Conservation (phyloP, 1,140 invertebrate species). For the Batillaria attramentaria region DNA sequence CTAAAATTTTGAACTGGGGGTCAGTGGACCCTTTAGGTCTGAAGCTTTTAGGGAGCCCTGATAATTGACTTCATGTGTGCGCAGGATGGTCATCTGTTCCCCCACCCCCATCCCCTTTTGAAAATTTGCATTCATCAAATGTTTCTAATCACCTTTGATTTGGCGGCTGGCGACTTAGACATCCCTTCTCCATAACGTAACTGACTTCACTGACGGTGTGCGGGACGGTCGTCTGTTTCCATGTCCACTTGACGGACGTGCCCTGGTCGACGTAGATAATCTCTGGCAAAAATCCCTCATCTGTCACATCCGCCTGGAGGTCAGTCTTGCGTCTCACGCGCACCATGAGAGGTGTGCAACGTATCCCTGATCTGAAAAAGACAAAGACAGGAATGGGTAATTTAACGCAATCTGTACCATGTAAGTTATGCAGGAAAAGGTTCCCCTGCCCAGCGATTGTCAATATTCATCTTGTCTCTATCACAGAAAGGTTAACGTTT, state of each 20-base stretch:
- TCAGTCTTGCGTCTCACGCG: slow-evolving; percentile 59
- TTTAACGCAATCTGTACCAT: not conserved
- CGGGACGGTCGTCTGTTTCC: slow-evolving; percentile 63
- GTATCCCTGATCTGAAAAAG: slow-evolving; percentile 57
- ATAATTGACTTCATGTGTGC: no score
- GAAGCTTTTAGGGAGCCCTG: no score
- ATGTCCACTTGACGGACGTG: slow-evolving; percentile 66
- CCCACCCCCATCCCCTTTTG: not conserved
- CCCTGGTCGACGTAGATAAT: slow-evolving; percentile 68
- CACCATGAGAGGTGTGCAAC: slow-evolving; percentile 64
- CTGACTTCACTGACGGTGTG: slow-evolving; percentile 65
- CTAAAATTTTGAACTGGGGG: no score
- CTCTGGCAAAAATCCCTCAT: slow-evolving; percentile 66
- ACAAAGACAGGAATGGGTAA: not conserved
- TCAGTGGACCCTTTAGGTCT: no score
- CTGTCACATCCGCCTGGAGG: slow-evolving; percentile 59
- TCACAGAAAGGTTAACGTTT: no score
- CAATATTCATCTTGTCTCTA: no score
- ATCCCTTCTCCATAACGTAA: slow-evolving; percentile 56
- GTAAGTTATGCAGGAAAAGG: not conserved
- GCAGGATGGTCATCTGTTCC: no score
- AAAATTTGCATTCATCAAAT: no score
- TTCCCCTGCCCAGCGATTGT: not conserved
- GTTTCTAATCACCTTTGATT: slow-evolving; percentile 51
- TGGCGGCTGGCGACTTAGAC: slow-evolving; percentile 50